A percentile compares a stretch with the other conserved stretches of the same genome.
phyloP scores from a whole-genome alignment of 2,797 vertebrate species.

The Onychomys torridus region DNA sequence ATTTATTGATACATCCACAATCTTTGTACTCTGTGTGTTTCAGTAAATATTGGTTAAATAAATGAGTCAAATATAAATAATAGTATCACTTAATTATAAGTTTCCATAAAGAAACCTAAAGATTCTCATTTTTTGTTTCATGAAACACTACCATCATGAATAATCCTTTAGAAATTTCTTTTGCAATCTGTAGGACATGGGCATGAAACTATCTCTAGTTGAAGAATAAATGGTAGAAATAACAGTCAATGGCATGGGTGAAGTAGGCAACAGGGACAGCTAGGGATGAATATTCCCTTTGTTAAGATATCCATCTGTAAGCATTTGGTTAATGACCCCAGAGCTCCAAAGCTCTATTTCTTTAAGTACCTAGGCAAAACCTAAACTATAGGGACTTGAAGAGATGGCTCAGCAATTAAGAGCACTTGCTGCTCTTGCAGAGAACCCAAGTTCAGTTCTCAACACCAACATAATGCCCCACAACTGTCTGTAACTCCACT shows the following conservation, averaged over 20 bases:
- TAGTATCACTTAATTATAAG: neutral
- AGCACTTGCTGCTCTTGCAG: neutral
- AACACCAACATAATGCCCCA: neutral
- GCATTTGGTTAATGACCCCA: neutral
- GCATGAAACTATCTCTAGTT: neutral
- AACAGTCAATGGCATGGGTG: neutral
- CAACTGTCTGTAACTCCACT: neutral
- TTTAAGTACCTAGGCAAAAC: neutral
- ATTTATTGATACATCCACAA: neutral
- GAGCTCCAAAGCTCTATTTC: neutral
- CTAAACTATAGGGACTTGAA: neutral
- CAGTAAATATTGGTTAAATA: neutral
- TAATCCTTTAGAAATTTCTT: neutral
- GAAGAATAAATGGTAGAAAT: neutral
- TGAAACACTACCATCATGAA: neutral
- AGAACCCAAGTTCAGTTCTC: neutral
- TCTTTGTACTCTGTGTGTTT: neutral
- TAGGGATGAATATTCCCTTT: neutral
- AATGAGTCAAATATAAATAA: conserved; percentile 4
- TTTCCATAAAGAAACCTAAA: conserved; percentile 17
- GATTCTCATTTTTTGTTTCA: neutral
- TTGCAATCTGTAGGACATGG: neutral
- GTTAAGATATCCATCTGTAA: neutral
- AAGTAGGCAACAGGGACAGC: accelerated
- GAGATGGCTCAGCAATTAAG: neutral